These are phyloP conservation scores for Stegastes partitus DNA, from an alignment of 2,113 vertebrate species.

Conservation along the genomic window DNA sequence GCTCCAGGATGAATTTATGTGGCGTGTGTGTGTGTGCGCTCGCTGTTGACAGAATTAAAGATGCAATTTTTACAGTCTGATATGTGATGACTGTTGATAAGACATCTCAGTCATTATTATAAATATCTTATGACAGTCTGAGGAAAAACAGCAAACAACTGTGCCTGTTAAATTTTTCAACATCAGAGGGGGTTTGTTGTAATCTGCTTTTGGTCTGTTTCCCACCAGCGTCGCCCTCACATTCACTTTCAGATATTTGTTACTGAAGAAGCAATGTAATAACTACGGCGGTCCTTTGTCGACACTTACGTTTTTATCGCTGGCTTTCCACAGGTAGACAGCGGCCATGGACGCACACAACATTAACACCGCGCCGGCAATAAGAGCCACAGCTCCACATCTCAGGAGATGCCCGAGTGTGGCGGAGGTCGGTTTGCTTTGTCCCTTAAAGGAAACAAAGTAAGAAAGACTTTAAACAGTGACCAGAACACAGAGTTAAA, in stretches of 20 bases:
- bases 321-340: slow-evolving; percentile 93
- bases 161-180: slow-evolving; percentile 14
- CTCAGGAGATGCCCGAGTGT: slow-evolving; percentile 85
- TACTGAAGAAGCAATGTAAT: slow-evolving; percentile 29
- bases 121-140: slow-evolving; percentile 14
- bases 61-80: slow-evolving; percentile 27
- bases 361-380: slow-evolving; percentile 88
- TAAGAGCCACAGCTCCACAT: slow-evolving; percentile 86
- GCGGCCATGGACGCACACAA: slow-evolving; percentile 90
- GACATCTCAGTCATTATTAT: slow-evolving; percentile 21
- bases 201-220: slow-evolving; percentile 5
- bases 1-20: slow-evolving; percentile 25
- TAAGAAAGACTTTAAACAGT: slow-evolving; percentile 3
- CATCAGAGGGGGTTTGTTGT: slow-evolving; percentile 1
- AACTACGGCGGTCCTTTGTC: slow-evolving; percentile 14
- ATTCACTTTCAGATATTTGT: slow-evolving; percentile 20
- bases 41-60: slow-evolving; percentile 35
- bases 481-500: neutral
- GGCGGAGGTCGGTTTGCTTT: slow-evolving; percentile 75
- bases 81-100: slow-evolving; percentile 27
- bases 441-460: slow-evolving; percentile 76
- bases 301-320: slow-evolving; percentile 88
- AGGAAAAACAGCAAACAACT: slow-evolving; percentile 22
- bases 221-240: neutral
- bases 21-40: slow-evolving; percentile 28